These are phyloP conservation scores for Amphimallon solstitiale DNA, from an alignment of 2,888 invertebrate genomes.

Conservation along the genomic window DNA sequence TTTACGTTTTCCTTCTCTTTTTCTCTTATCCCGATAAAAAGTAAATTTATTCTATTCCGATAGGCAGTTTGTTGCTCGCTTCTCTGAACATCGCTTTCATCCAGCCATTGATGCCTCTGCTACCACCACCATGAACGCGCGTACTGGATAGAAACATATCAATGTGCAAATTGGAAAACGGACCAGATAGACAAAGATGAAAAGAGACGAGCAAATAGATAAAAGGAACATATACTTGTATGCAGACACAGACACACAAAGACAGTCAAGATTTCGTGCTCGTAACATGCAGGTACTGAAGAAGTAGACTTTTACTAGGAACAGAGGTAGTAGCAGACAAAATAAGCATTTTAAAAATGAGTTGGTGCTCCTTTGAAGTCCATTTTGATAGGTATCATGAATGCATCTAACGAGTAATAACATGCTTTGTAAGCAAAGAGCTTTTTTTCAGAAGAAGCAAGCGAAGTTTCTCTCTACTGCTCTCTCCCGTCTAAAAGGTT, in stretches of 20 bases:
- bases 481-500: conserved; percentile 16
- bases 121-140: no score
- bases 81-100: no score
- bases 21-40: conserved; percentile 2
- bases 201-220: conserved; percentile 23
- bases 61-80: conserved; percentile 10
- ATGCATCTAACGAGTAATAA: conserved; percentile 52
- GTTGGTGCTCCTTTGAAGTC: conserved; percentile 47
- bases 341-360: conserved; percentile 43
- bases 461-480: neutral
- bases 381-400: conserved; percentile 50
- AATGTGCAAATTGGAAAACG: conserved; percentile 40
- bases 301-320: neutral
- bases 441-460: conserved; percentile 22
- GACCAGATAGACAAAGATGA: conserved; percentile 13
- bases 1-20: neutral
- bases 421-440: conserved; percentile 46
- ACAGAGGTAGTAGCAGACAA: conserved; percentile 31
- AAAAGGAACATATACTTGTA: conserved; percentile 15
- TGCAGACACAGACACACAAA: neutral
- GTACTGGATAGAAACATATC: conserved; percentile 27
- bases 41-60: conserved; percentile 29
- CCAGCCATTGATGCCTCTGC: no score
- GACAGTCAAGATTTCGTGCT: conserved; percentile 16
- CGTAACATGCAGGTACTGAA: neutral